Percentiles rank a stretch among this genome's conserved stretches.
phyloP scores from a whole-genome alignment of 1,140 invertebrate genomes.

The Drosophila tani region DNA sequence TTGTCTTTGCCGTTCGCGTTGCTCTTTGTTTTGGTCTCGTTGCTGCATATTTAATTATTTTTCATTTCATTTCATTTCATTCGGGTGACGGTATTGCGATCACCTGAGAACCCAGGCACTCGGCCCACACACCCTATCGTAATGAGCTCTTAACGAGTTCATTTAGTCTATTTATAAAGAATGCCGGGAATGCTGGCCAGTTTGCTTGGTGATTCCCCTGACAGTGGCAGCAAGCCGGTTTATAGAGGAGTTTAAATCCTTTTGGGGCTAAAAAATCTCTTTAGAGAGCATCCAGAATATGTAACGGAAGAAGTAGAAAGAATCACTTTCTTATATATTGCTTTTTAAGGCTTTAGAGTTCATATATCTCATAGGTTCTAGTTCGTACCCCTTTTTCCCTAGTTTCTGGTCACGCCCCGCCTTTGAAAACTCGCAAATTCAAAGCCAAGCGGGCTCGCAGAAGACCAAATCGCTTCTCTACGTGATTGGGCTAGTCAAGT shows the following conservation, averaged over 20 bases:
- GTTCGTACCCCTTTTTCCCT: neutral
- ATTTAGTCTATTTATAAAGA: constrained; percentile 1
- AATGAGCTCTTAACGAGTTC: constrained; percentile 17
- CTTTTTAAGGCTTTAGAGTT: too few species aligned
- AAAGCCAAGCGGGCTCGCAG: constrained; percentile 9
- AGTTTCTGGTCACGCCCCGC: constrained; percentile 1
- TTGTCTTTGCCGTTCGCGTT: constrained; percentile 36
- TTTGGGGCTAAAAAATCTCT: too few species aligned
- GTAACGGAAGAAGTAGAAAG: neutral
- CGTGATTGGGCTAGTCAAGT: constrained; percentile 59
- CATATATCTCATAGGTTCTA: too few species aligned
- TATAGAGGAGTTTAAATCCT: neutral
- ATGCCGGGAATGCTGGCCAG: constrained; percentile 3
- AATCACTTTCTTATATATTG: too few species aligned
- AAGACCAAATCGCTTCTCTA: constrained; percentile 45
- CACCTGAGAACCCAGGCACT: constrained; percentile 27
- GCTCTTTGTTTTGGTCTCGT: constrained; percentile 16
- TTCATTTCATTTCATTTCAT: constrained; percentile 21
- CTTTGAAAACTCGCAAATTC: constrained; percentile 13
- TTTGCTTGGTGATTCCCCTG: neutral
- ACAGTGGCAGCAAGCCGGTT: neutral
- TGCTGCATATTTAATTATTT: constrained; percentile 69
- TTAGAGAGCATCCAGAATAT: neutral
- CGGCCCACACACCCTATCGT: constrained; percentile 12
- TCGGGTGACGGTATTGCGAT: constrained; percentile 32